phyloP scores from a whole-genome alignment of 2,113 vertebrate genomes.

The Centropus unirufus region DNA sequence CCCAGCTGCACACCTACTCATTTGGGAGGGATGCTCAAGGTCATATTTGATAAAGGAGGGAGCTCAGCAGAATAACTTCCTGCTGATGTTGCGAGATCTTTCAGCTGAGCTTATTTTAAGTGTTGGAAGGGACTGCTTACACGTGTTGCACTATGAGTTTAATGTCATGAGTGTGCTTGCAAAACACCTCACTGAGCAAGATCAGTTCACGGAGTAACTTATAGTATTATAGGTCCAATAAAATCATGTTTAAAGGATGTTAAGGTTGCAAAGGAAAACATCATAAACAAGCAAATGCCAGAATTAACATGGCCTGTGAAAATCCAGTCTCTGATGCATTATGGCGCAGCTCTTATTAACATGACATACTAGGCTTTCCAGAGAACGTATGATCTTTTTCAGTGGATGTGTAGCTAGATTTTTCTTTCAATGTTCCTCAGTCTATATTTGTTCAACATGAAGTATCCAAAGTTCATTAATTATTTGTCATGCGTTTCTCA shows the following conservation, averaged over 20 bases:
- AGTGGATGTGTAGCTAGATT: background rate
- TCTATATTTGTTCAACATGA: background rate
- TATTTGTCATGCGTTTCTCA: background rate
- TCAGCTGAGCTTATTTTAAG: background rate
- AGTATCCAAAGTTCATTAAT: background rate
- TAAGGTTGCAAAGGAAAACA: slow-evolving; percentile 60
- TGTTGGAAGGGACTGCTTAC: slow-evolving; percentile 24
- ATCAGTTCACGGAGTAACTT: slow-evolving; percentile 4
- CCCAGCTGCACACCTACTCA: fast-evolving
- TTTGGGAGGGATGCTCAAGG: background rate
- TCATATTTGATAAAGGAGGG: background rate
- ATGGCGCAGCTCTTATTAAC: background rate
- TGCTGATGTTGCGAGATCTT: slow-evolving; percentile 38
- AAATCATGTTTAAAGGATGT: slow-evolving; percentile 51
- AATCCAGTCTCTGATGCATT: slow-evolving; percentile 1
- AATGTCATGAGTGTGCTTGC: background rate
- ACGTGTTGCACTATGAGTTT: slow-evolving; percentile 21
- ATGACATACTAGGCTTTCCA: background rate
- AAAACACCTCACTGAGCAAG: slow-evolving; percentile 7
- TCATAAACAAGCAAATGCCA: slow-evolving; percentile 55
- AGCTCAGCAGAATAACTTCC: background rate
- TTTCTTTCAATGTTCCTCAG: background rate
- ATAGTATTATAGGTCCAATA: slow-evolving; percentile 26
- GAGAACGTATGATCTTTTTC: background rate
- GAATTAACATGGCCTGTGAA: slow-evolving; percentile 38